phyloP scores from a whole-genome alignment of 1,140 invertebrate genomes.

The Listronotus bonariensis region DNA sequence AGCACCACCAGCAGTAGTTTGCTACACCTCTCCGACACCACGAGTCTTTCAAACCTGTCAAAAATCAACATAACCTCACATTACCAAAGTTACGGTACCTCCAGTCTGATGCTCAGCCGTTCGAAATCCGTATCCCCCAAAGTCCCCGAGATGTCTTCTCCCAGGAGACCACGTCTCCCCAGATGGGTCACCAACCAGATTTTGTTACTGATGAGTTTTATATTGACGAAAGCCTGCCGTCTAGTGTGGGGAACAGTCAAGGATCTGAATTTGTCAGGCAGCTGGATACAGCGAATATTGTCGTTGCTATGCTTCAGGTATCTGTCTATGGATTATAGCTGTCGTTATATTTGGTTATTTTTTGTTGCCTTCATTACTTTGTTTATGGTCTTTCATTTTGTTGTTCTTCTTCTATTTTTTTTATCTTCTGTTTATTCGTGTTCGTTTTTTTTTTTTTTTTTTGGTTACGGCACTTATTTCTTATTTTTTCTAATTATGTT shows the following conservation, averaged over 20 bases:
- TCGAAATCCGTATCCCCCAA: constrained; percentile 51
- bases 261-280: constrained; percentile 55
- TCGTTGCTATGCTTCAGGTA: constrained; percentile 70
- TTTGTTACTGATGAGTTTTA: constrained; percentile 82
- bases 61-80: constrained; percentile 13
- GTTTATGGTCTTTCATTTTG: background rate
- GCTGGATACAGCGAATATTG: constrained; percentile 65
- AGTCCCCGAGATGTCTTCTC: constrained; percentile 44
- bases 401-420: background rate
- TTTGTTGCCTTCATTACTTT: constrained; percentile 10
- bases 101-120: constrained; percentile 41
- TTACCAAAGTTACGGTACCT: constrained; percentile 23
- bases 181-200: constrained; percentile 58
- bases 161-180: constrained; percentile 47
- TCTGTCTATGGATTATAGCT: constrained; percentile 39
- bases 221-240: constrained; percentile 81
- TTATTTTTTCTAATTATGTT: too few species aligned
- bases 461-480: too few species aligned
- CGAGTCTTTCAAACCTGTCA: constrained; percentile 8
- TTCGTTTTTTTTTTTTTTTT: too few species aligned
- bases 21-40: constrained; percentile 18
- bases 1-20: constrained; percentile 21
- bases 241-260: constrained; percentile 62
- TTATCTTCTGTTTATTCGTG: too few species aligned
- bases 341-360: constrained; percentile 25